Evolutionary conservation across 2,797 vertebrate genomes (phyloP).

Genomic region (Poliocrania exsul): DNA sequence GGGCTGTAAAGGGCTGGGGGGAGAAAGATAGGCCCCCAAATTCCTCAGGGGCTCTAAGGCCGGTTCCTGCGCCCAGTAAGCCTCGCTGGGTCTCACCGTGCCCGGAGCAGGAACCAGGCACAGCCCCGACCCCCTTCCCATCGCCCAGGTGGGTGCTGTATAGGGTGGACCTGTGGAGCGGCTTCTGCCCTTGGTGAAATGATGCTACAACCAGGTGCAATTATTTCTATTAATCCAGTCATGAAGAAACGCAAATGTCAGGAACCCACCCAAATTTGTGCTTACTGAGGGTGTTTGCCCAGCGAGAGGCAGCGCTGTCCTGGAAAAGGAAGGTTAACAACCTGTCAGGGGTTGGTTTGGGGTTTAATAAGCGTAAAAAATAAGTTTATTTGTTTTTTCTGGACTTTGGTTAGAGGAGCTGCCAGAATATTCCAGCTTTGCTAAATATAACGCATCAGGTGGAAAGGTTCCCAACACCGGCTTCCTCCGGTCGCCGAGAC

Average conservation of each 20-base stretch:
- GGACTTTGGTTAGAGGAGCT: not conserved
- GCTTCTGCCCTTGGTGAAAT: not conserved
- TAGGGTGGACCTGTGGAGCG: not conserved
- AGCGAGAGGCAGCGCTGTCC: not conserved
- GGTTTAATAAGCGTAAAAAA: not conserved
- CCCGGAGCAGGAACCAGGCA: not conserved
- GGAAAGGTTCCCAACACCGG: not conserved
- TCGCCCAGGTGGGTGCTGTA: not conserved
- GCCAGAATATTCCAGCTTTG: not conserved
- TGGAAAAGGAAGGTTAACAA: not conserved
- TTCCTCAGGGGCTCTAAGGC: not conserved
- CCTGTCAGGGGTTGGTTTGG: not conserved
- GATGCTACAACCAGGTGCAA: not conserved
- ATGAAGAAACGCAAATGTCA: not conserved
- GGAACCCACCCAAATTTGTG: not conserved
- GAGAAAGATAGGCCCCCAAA: not conserved
- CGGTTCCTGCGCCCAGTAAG: not conserved
- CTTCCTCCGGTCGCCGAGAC: not conserved
- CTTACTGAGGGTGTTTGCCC: not conserved
- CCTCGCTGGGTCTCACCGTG: not conserved
- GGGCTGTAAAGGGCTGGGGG: not conserved
- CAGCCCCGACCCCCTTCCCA: fast-evolving
- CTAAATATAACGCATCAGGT: conserved; percentile 25
- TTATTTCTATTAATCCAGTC: not conserved
- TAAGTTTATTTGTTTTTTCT: not conserved